Conservation (phyloP, 2,113 vertebrate genomes). For the Potamarius usumacintae region DNA sequence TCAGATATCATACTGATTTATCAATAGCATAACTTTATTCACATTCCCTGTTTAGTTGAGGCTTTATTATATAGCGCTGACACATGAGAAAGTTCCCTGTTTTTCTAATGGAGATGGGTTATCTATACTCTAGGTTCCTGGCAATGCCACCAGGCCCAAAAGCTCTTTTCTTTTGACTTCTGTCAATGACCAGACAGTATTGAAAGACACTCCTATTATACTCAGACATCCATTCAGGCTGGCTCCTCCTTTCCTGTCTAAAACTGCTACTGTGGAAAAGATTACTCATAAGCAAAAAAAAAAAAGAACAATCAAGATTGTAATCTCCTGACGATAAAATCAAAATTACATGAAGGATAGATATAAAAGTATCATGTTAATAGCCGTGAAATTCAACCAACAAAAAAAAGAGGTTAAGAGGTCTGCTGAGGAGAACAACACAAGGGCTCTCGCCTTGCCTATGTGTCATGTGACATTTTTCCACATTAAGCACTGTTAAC, state of each 20-base stretch:
- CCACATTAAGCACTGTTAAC: slow-evolving; percentile 69
- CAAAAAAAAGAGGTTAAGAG: slow-evolving; percentile 76
- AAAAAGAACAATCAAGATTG: slow-evolving; percentile 61
- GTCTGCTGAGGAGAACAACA: slow-evolving; percentile 56
- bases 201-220: slow-evolving; percentile 67
- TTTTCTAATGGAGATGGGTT: slow-evolving; percentile 49
- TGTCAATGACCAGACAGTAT: slow-evolving; percentile 62
- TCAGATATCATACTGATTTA: neutral
- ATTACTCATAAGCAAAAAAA: slow-evolving; percentile 58
- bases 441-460: slow-evolving; percentile 38
- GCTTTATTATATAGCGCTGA: slow-evolving; percentile 49
- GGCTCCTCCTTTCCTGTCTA: slow-evolving; percentile 47
- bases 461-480: slow-evolving; percentile 19
- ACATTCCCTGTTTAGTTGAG: neutral
- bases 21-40: neutral
- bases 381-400: slow-evolving; percentile 77
- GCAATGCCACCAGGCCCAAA: slow-evolving; percentile 45
- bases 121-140: slow-evolving; percentile 45
- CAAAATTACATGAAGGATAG: slow-evolving; percentile 62
- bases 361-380: slow-evolving; percentile 85
- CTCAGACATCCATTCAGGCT: slow-evolving; percentile 48
- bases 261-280: slow-evolving; percentile 39
- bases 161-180: slow-evolving; percentile 53
- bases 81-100: slow-evolving; percentile 43
- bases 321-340: slow-evolving; percentile 67